Conservation (phyloP, 2,113 vertebrate genomes). For the Spea multiplicata region DNA sequence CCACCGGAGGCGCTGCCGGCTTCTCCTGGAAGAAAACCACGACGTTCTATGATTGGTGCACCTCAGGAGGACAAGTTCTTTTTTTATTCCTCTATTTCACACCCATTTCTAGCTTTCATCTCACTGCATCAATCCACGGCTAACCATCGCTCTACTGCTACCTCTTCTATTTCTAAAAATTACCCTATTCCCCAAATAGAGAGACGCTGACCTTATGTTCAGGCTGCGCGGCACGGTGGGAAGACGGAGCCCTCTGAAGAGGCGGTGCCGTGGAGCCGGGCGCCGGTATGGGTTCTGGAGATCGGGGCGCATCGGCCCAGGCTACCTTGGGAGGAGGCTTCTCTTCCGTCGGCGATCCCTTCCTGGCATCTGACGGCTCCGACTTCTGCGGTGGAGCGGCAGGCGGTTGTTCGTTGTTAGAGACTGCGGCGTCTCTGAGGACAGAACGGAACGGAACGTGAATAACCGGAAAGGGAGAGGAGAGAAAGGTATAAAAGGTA, state of each 20-base stretch:
- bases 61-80: too few species aligned
- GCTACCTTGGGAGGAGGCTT: constrained; percentile 73
- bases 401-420: constrained; percentile 66
- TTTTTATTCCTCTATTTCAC: too few species aligned
- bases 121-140: too few species aligned
- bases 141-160: too few species aligned
- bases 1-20: constrained; percentile 52
- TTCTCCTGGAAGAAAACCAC: constrained; percentile 52
- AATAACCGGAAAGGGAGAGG: not conserved
- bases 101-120: too few species aligned
- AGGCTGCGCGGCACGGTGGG: constrained; percentile 64
- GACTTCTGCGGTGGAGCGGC: constrained; percentile 58
- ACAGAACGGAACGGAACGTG: not conserved
- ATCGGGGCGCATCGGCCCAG: constrained; percentile 72
- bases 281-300: constrained; percentile 53
- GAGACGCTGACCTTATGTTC: constrained; percentile 72
- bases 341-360: constrained; percentile 63
- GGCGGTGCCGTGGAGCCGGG: constrained; percentile 52
- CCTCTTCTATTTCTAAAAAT: too few species aligned
- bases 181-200: too few species aligned
- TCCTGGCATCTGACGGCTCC: constrained; percentile 59
- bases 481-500: not conserved
- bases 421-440: constrained; percentile 33
- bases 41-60: not conserved
- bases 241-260: constrained; percentile 64